Evolutionary conservation across 2,888 invertebrate genomes (phyloP).

Genomic region (Chorisops tibialis): DNA sequence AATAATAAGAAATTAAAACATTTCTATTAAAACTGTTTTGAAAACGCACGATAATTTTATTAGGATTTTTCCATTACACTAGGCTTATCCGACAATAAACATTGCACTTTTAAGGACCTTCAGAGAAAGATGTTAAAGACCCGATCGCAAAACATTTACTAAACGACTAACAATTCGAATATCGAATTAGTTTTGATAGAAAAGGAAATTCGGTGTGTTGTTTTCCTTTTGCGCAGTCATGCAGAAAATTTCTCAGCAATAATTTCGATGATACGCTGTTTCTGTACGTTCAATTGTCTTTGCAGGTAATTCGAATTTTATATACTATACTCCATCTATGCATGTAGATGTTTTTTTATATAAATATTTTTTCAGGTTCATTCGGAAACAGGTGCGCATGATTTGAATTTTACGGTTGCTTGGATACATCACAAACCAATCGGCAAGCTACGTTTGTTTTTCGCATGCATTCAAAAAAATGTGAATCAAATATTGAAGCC

Average conservation of each 20-base stretch:
- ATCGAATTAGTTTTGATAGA: constrained; percentile 14
- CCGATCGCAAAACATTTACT: constrained; percentile 28
- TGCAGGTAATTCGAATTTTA: background rate
- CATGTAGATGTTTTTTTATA: background rate
- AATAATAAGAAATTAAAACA: no score
- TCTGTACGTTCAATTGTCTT: constrained; percentile 1
- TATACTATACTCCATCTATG: background rate
- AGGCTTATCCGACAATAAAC: background rate
- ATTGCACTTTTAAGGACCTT: background rate
- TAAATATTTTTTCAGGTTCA: background rate
- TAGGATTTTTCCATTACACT: background rate
- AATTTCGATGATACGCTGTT: constrained; percentile 8
- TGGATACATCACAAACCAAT: background rate
- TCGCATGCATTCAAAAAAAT: no score
- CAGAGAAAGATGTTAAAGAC: background rate
- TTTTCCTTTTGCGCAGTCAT: constrained; percentile 45
- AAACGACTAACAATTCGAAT: constrained; percentile 10
- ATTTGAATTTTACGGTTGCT: constrained; percentile 14
- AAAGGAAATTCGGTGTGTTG: constrained; percentile 22
- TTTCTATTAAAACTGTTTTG: no score
- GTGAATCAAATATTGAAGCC: no score
- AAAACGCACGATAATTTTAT: no score
- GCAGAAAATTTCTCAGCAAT: constrained; percentile 36
- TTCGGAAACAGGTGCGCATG: constrained; percentile 14
- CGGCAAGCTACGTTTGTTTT: no score